Percentiles rank a stretch among this genome's conserved stretches.
These are phyloP conservation scores for Clinocottus analis DNA, from an alignment of 2,113 vertebrate species.

Conservation along the genomic window DNA sequence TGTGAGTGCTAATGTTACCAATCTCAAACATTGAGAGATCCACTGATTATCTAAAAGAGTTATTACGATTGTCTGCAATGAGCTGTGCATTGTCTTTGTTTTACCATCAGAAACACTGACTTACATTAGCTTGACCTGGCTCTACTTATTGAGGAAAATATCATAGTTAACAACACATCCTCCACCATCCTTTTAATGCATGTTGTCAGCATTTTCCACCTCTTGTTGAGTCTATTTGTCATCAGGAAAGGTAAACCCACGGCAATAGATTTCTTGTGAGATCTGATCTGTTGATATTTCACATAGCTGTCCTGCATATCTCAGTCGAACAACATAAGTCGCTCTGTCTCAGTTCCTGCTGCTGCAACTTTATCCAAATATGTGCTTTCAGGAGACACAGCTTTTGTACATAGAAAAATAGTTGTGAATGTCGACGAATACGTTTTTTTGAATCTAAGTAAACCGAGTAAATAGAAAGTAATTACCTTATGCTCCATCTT, in stretches of 20 bases:
- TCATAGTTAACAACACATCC: background rate
- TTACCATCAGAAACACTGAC: background rate
- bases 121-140: background rate
- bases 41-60: background rate
- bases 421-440: too few relatives aligned
- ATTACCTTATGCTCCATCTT: background rate
- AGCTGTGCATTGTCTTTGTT: background rate
- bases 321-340: background rate
- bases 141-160: background rate
- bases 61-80: background rate
- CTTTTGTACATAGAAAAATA: too few relatives aligned
- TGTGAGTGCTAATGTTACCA: background rate
- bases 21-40: background rate
- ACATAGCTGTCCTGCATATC: background rate
- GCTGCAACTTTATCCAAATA: background rate
- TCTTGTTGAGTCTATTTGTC: background rate
- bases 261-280: background rate
- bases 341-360: background rate
- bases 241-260: background rate
- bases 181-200: background rate
- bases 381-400: background rate
- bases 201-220: background rate
- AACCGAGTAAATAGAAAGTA: background rate
- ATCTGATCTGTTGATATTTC: background rate
- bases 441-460: too few relatives aligned